Base-by-base conservation (phyloP, 2,113 vertebrate species). In the Tiliqua scincoides region DNA sequence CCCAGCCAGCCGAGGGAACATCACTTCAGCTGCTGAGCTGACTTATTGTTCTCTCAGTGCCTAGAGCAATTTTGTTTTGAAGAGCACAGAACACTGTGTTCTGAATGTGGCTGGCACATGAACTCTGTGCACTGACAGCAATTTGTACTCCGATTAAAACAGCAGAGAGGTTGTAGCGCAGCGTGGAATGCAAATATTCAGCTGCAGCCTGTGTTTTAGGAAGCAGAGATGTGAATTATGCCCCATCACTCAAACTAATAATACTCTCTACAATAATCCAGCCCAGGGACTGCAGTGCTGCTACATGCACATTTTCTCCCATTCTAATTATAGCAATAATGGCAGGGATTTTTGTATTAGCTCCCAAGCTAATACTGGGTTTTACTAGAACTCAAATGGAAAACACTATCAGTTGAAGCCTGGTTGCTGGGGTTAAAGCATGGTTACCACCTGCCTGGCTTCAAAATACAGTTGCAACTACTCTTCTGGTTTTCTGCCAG, bases 1-100 rank as follows among this genome's bases (percentile, higher is more conserved):
- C 61, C 43, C 52, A 1, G 86, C 92, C 93, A 87, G 91, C 92
- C 83, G 91, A 91, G 91, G 87, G 90, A 92, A 95, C 95, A 96
- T 95, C 96, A 93, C 94, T 96, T 95, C 54, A 91, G 90, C 94
- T 95, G 95, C 93, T 94, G 96, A 93, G 84, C 94, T 96, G 95
- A 97, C 95, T 97, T 96, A 96, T 96, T 97, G 96, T 96, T 97
- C 96, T 96, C 95, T 89, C 86, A 76, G 95, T 96, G 96, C 96
- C 96, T 96, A 92, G 93, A 97, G 96, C 94, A 92, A 96, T 96
- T 96, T 95, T 96, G 96, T 96, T 97, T 96, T 95, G 95, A 96
- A 96, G 95, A 96, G 96, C 96, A 95, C 95, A 96, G 96, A 96
- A 97, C 96, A 96, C 95, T 95, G 96, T 96, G 96, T 96, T 96